Conservation (phyloP, 2,797 vertebrate species). For the Acipenser ruthenus region DNA sequence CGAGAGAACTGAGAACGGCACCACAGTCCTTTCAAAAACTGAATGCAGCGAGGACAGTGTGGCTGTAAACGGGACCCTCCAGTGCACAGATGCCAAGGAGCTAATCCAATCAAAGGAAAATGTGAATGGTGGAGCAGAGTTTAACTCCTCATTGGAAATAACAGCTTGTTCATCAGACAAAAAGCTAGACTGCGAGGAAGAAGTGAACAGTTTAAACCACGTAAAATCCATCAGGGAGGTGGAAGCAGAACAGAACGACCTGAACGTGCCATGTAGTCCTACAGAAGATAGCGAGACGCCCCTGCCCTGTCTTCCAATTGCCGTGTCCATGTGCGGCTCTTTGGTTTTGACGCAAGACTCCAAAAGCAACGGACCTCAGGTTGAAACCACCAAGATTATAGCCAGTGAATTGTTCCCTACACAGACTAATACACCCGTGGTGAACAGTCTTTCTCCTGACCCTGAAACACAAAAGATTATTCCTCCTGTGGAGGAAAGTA, state of each 20-base stretch:
- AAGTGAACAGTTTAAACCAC: slow-evolving; percentile 20
- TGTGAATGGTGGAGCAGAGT: slow-evolving; percentile 2
- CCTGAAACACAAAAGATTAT: slow-evolving; percentile 15
- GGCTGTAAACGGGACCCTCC: background rate
- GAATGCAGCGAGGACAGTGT: slow-evolving; percentile 1
- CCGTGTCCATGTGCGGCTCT: slow-evolving; percentile 63
- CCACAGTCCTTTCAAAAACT: background rate
- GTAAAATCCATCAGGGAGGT: slow-evolving; percentile 14
- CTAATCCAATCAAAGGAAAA: background rate
- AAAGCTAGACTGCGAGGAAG: slow-evolving; percentile 20
- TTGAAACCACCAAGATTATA: slow-evolving; percentile 29
- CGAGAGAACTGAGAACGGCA: background rate
- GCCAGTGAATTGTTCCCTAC: slow-evolving; percentile 19
- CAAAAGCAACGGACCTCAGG: slow-evolving; percentile 30
- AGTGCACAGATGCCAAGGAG: background rate
- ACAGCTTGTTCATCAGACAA: background rate
- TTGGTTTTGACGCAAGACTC: slow-evolving; percentile 38
- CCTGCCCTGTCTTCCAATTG: slow-evolving; percentile 59
- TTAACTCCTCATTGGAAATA: too few species aligned
- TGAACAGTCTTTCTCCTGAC: slow-evolving; percentile 5
- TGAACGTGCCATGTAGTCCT: slow-evolving; percentile 13
- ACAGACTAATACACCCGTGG: too few species aligned
- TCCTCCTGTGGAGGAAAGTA: slow-evolving; percentile 13
- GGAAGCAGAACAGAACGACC: slow-evolving; percentile 10
- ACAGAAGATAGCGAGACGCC: slow-evolving; percentile 39